Conservation (phyloP, 2,888 invertebrate species). For the Rhagophthalmus giganteus region DNA sequence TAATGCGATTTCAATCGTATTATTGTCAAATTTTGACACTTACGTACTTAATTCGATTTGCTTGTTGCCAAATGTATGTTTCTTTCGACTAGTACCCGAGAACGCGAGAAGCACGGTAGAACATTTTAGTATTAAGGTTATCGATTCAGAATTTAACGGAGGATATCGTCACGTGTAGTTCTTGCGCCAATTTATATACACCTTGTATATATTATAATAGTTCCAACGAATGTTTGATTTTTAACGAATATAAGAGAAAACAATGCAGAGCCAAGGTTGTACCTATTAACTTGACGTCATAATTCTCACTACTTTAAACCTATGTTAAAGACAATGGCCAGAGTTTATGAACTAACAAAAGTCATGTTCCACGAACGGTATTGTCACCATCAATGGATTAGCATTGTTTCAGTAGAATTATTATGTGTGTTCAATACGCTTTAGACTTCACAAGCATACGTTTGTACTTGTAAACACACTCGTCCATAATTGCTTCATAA, state of each 20-base stretch:
- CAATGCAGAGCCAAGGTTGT: slow-evolving; percentile 18
- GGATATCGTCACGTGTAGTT: no score
- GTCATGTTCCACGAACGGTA: slow-evolving; percentile 25
- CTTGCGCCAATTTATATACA: no score
- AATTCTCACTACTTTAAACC: slow-evolving; percentile 20
- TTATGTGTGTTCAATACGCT: slow-evolving; percentile 17
- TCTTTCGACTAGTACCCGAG: no score
- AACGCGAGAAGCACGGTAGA: no score
- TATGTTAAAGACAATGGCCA: slow-evolving; percentile 17
- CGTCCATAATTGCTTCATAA: background rate
- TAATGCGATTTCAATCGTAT: no score
- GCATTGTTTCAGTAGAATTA: slow-evolving; percentile 22
- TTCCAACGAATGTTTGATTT: slow-evolving; percentile 4
- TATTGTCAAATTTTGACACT: no score
- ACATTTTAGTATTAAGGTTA: no score
- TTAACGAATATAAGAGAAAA: slow-evolving; percentile 9
- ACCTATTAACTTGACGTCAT: slow-evolving; percentile 22
- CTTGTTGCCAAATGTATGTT: no score
- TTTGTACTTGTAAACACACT: slow-evolving; percentile 13
- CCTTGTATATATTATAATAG: no score
- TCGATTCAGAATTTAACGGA: no score
- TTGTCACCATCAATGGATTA: slow-evolving; percentile 20
- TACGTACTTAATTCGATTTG: no score
- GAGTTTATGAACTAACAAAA: slow-evolving; percentile 16
- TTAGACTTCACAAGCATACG: slow-evolving; percentile 13